These are phyloP conservation scores for Moxostoma hubbsi DNA, from an alignment of 2,797 vertebrate genomes.

Conservation along the genomic window DNA sequence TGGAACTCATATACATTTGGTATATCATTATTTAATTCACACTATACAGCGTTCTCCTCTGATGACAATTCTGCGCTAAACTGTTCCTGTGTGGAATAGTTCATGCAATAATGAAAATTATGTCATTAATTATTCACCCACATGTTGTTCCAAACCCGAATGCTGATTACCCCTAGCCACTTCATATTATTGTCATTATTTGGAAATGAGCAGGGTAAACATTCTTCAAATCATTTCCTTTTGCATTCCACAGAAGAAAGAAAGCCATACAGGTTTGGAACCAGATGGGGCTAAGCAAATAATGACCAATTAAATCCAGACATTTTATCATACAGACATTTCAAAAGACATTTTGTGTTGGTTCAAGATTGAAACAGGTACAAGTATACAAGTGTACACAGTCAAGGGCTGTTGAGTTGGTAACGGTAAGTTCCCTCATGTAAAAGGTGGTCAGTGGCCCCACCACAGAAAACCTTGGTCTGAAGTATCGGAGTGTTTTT, in stretches of 20 bases:
- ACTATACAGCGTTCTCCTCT: neutral
- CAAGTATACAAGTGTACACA: neutral
- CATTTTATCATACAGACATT: too few relatives aligned
- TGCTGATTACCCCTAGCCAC: too few relatives aligned
- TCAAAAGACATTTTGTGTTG: neutral
- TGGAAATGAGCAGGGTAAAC: too few relatives aligned
- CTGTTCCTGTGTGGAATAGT: neutral
- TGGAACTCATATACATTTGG: neutral
- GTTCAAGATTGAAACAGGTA: neutral
- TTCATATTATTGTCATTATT: too few relatives aligned
- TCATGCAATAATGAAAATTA: too few relatives aligned
- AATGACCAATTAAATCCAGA: too few relatives aligned
- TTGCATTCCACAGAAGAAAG: neutral
- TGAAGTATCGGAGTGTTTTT: slow-evolving; percentile 5
- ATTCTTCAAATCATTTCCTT: too few relatives aligned
- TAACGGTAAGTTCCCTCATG: neutral
- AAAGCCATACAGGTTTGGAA: too few relatives aligned
- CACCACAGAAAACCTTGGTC: neutral
- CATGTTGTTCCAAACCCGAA: too few relatives aligned
- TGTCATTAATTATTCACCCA: too few relatives aligned
- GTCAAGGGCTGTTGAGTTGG: neutral
- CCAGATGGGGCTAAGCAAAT: too few relatives aligned
- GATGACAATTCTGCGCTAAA: neutral
- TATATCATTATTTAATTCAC: neutral
- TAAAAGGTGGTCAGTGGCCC: neutral